Percentiles rank a stretch among this genome's conserved stretches.
phyloP scores from a whole-genome alignment of 2,113 vertebrate species.

The Rynchops niger region DNA sequence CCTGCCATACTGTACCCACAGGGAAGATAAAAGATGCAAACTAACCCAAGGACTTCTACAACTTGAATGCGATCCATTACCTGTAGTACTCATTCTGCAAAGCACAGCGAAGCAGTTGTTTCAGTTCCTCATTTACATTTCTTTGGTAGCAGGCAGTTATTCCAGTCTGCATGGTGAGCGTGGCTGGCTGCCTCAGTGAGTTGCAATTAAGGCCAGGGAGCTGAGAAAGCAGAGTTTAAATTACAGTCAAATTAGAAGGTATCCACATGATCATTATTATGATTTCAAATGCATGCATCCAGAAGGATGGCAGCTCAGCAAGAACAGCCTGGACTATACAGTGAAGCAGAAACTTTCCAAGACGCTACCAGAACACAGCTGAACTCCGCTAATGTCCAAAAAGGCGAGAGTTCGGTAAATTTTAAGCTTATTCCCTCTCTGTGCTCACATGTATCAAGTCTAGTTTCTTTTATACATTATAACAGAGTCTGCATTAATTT shows the following conservation, averaged over 20 bases:
- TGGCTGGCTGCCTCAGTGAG: constrained; percentile 1
- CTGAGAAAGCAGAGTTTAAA: constrained; percentile 61
- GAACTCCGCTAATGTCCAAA: neutral
- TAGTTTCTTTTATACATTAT: neutral
- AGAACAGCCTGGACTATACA: neutral
- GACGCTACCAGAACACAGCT: neutral
- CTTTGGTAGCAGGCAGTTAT: constrained; percentile 41
- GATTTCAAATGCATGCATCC: constrained; percentile 36
- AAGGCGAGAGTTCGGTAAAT: neutral
- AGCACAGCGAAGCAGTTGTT: constrained; percentile 37
- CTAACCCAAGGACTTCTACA: constrained; percentile 6
- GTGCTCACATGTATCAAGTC: neutral
- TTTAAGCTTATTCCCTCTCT: neutral
- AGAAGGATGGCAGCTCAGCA: constrained; percentile 43
- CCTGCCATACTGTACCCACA: neutral
- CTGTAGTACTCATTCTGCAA: constrained; percentile 9
- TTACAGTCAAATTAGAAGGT: constrained; percentile 50
- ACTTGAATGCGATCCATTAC: constrained; percentile 8
- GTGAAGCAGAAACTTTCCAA: neutral
- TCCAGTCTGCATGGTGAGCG: constrained; percentile 30
- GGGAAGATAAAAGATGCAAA: constrained; percentile 29
- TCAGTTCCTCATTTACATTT: constrained; percentile 33
- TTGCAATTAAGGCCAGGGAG: constrained; percentile 31
- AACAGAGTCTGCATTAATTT: neutral
- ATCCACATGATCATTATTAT: constrained; percentile 40